phyloP scores from a whole-genome alignment of 2,797 vertebrate genomes.

The Percopsis omiscomaycus region DNA sequence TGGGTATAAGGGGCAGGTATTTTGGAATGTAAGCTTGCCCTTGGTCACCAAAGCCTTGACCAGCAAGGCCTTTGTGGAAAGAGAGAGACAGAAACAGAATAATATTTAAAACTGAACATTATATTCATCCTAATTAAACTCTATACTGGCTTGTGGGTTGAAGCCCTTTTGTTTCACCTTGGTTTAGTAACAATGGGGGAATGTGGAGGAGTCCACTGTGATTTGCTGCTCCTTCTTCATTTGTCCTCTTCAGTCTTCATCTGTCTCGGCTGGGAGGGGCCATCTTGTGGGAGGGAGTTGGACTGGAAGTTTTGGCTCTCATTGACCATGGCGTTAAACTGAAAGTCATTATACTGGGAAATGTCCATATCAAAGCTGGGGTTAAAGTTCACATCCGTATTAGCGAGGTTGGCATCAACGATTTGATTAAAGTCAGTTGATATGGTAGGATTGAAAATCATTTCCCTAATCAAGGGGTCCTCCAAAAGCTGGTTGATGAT shows the following conservation, averaged over 20 bases:
- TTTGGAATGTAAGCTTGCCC: constrained; percentile 24
- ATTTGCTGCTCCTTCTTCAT: constrained; percentile 36
- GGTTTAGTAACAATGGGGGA: background rate
- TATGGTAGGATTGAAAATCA: constrained; percentile 17
- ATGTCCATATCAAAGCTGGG: constrained; percentile 54
- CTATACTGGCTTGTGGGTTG: background rate
- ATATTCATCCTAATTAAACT: background rate
- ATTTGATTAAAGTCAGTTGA: constrained; percentile 19
- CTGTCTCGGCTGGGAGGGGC: constrained; percentile 31
- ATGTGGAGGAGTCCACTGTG: background rate
- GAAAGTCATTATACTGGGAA: constrained; percentile 66
- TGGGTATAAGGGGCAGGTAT: constrained; percentile 11
- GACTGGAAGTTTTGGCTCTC: constrained; percentile 58
- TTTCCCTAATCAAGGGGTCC: constrained; percentile 6
- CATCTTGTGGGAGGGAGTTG: constrained; percentile 52
- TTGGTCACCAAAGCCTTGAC: constrained; percentile 46
- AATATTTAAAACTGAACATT: background rate
- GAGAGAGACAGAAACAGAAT: background rate
- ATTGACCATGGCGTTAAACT: constrained; percentile 72
- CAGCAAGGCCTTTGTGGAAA: constrained; percentile 52
- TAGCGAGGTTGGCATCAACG: constrained; percentile 20
- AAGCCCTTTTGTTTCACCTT: background rate
- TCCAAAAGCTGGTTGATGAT: constrained; percentile 45
- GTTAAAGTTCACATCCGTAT: constrained; percentile 60
- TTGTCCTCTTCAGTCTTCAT: constrained; percentile 71